phyloP scores from a whole-genome alignment of 2,113 vertebrate genomes.

The Microtus pennsylvanicus region DNA sequence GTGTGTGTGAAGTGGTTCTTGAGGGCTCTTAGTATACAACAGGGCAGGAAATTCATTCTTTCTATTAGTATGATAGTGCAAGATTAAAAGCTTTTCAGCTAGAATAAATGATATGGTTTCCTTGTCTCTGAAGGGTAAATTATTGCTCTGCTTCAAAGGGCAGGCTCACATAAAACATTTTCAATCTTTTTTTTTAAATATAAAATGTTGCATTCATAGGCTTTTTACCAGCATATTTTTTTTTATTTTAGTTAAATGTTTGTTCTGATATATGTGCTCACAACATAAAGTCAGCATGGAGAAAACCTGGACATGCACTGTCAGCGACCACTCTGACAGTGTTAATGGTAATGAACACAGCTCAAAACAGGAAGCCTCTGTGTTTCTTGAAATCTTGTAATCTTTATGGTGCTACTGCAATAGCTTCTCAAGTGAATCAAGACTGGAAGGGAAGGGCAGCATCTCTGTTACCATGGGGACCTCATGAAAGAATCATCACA shows the following conservation, averaged over 20 bases:
- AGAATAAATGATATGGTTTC: not conserved
- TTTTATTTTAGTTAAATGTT: not conserved
- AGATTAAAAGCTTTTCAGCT: not conserved
- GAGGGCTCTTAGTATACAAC: not conserved
- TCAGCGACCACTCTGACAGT: not conserved
- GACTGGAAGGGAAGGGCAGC: not conserved
- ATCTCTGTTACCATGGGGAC: not conserved
- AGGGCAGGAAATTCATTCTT: slow-evolving; percentile 41
- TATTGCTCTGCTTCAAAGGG: not conserved
- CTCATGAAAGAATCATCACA: slow-evolving; percentile 4
- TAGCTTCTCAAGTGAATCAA: not conserved
- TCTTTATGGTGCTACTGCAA: not conserved
- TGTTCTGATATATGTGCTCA: not conserved
- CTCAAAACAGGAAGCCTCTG: not conserved
- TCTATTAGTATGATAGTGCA: not conserved
- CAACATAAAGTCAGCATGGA: not conserved
- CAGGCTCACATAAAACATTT: not conserved
- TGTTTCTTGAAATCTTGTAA: not conserved
- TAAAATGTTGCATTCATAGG: not conserved
- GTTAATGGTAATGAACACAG: not conserved
- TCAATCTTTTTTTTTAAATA: not conserved
- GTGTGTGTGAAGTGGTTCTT: not conserved
- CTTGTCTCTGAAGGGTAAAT: slow-evolving; percentile 25
- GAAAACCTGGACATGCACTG: not conserved
- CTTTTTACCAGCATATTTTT: not conserved